Percentiles rank a stretch among this genome's conserved stretches.
phyloP scores from a whole-genome alignment of 2,888 invertebrate genomes.

The Cataglyphis albicans region DNA sequence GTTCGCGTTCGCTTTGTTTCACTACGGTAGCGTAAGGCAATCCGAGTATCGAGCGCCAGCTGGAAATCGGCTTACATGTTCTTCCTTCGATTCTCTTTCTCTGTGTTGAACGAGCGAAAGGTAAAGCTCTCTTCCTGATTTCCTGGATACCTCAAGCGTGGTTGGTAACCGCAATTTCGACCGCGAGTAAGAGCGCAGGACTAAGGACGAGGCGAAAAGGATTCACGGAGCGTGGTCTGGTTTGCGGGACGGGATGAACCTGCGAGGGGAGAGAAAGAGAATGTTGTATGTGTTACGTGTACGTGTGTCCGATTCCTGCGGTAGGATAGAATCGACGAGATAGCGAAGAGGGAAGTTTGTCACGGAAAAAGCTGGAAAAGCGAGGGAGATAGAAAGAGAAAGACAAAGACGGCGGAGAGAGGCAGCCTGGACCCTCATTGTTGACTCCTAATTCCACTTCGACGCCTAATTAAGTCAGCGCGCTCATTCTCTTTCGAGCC shows the following conservation, averaged over 20 bases:
- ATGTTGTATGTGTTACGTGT: background rate
- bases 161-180: conserved; percentile 66
- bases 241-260: conserved; percentile 71
- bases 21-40: conserved; percentile 61
- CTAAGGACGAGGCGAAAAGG: conserved; percentile 64
- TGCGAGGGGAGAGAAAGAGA: conserved; percentile 39
- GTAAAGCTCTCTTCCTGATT: conserved; percentile 66
- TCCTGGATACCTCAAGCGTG: conserved; percentile 66
- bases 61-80: conserved; percentile 69
- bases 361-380: conserved; percentile 56
- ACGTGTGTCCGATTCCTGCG: conserved; percentile 62
- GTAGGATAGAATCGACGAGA: conserved; percentile 63
- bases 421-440: conserved; percentile 62
- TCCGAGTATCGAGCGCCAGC: conserved; percentile 49
- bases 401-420: conserved; percentile 17
- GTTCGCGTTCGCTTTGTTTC: conserved; percentile 72
- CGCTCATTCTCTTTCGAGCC: conserved; percentile 66
- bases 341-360: conserved; percentile 51
- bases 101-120: conserved; percentile 48
- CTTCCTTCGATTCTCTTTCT: conserved; percentile 30
- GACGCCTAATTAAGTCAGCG: conserved; percentile 75
- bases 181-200: conserved; percentile 68
- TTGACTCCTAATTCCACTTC: conserved; percentile 75
- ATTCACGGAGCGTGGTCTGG: conserved; percentile 66
- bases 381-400: conserved; percentile 5